Evolutionary conservation across 2,888 invertebrate species (phyloP).

Genomic region (Meganola albula): DNA sequence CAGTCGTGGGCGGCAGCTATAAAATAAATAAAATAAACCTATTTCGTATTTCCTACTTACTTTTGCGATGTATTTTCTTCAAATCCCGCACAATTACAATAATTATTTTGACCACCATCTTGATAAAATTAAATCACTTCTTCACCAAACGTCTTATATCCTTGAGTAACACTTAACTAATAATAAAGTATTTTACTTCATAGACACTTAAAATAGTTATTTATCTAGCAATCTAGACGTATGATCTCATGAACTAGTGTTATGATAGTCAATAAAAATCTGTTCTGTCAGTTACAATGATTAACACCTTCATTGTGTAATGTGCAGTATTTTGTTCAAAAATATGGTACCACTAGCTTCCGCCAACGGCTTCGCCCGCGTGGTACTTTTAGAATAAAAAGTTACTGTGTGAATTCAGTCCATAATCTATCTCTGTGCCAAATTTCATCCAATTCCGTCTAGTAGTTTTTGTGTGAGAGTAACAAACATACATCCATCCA

Average conservation of each 20-base stretch:
- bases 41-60: too few species aligned
- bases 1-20: too few species aligned
- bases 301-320: constrained; percentile 15
- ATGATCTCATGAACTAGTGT: constrained; percentile 45
- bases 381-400: too few species aligned
- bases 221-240: constrained; percentile 34
- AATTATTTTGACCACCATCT: constrained; percentile 43
- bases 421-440: too few species aligned
- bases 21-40: too few species aligned
- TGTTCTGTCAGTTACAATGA: constrained; percentile 24
- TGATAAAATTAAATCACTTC: too few species aligned
- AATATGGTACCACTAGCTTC: too few species aligned
- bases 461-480: too few species aligned
- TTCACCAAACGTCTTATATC: constrained; percentile 4
- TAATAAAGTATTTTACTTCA: constrained; percentile 11
- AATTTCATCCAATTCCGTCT: too few species aligned
- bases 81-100: constrained; percentile 36
- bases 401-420: too few species aligned
- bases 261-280: constrained; percentile 31
- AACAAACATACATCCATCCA: too few species aligned
- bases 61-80: constrained; percentile 29
- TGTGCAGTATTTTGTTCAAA: constrained; percentile 1
- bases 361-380: too few species aligned
- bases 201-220: constrained; percentile 29
- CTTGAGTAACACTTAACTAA: constrained; percentile 21